Conservation (phyloP, 1,140 invertebrate species). For the Eciton burchellii region DNA sequence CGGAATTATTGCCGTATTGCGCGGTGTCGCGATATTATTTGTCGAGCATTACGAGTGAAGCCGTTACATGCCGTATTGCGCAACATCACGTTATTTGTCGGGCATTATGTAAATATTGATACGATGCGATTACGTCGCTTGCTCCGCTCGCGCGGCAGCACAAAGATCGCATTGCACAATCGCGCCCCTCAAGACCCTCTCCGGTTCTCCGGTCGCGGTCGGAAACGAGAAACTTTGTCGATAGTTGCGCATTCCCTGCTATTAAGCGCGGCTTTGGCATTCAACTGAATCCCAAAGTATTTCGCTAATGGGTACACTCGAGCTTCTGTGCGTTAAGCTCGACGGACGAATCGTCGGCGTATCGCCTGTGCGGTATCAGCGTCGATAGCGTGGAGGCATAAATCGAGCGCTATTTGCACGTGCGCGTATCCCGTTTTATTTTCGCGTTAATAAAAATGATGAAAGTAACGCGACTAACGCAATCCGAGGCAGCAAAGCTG, state of each 20-base stretch:
- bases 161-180: conserved; percentile 48
- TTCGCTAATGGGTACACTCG: conserved; percentile 53
- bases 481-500: conserved; percentile 29
- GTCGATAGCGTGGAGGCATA: conserved; percentile 4
- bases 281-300: conserved; percentile 56
- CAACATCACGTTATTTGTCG: background rate
- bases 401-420: conserved; percentile 17
- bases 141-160: background rate
- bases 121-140: conserved; percentile 23
- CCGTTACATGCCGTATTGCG: too few relatives aligned
- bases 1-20: too few relatives aligned
- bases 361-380: background rate
- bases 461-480: conserved; percentile 14
- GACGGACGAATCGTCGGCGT: conserved; percentile 44
- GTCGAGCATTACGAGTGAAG: background rate
- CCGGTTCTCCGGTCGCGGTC: conserved; percentile 40
- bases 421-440: conserved; percentile 12
- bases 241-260: conserved; percentile 54
- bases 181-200: conserved; percentile 35
- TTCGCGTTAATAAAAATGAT: conserved; percentile 13
- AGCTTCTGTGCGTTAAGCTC: conserved; percentile 54
- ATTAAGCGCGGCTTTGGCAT: conserved; percentile 57
- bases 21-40: too few relatives aligned
- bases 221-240: conserved; percentile 58
- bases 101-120: conserved; percentile 33